Evolutionary conservation across 2,888 invertebrate genomes (phyloP), one percentile per base, ranked within the genome.

Genomic region (Odontocolon sp.): DNA sequence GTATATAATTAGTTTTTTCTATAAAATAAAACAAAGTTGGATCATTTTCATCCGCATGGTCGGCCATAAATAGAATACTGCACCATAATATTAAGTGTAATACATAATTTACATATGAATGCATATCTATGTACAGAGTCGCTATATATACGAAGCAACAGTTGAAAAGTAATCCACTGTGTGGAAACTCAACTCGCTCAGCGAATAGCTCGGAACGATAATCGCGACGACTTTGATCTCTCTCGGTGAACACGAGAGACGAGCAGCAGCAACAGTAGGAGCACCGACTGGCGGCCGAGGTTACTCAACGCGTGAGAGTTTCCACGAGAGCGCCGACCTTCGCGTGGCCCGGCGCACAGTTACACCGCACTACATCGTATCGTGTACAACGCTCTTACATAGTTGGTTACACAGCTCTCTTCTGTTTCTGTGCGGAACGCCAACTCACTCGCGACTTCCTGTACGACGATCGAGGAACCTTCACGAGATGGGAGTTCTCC

Each of bases 271-370:
- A 56, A n/a, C 3, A 31, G 47, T 31, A 50, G 59, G 18, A 45
- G 40, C 47, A 8, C 3, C 14, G 9, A 33, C 9, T 4, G 59
- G 9, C 42, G 54, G 61, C 31, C 31, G 77, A 77, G 77, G 77
- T 77, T 72, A 77, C 71, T 77, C 67, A 77, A 77, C 77, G 71
- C 71, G 77, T 77, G 77, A 77, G 77, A 79, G 76, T 78, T 76
- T 71, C 76, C 76, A 66, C 77, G 76, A 79, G 77, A 77, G 78
- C 80, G 77, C 67, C 76, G 78, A 80, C 78, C 76, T 79, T 79
- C 74, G 69, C 66, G 71, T 78, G 72, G 67, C 66, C 56, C 47
- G 40, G 38, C 64, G 63, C 52, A 54, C 52, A 69, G 45, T 40
- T 45, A 70, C 28, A 69, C 28, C 40, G 66, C 5, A 54, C 40